Conservation (phyloP, 2,113 vertebrate genomes). For the Gymnobelideus leadbeateri region DNA sequence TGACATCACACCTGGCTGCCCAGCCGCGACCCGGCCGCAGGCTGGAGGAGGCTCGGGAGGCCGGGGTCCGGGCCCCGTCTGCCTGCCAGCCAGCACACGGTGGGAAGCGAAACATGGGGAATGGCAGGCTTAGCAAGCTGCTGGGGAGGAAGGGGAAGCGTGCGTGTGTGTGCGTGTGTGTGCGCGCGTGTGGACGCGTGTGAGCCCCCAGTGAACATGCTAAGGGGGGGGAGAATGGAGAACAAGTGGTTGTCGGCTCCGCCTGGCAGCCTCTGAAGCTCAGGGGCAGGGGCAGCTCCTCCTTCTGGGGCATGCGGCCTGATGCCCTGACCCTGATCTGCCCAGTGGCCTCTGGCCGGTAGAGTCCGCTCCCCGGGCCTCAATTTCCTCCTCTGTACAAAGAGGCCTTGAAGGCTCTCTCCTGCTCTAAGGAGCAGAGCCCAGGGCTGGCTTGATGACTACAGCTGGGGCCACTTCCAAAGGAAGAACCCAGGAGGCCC, state of each 20-base stretch:
- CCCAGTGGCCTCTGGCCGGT: background rate
- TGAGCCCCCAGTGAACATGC: background rate
- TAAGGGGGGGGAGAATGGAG: background rate
- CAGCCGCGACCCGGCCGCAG: too few species aligned
- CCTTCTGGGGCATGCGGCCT: too few species aligned
- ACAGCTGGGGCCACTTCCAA: background rate
- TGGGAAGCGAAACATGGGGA: background rate
- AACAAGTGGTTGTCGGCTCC: too few species aligned
- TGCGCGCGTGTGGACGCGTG: background rate
- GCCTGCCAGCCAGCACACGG: background rate
- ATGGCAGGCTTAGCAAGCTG: background rate
- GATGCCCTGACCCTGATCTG: too few species aligned
- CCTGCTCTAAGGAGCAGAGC: too few species aligned
- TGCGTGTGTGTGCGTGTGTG: background rate
- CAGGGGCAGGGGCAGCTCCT: too few species aligned
- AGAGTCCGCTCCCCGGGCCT: background rate
- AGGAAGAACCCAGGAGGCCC: too few species aligned
- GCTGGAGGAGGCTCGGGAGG: too few species aligned
- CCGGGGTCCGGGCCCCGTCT: too few species aligned
- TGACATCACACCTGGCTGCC: constrained; percentile 83
- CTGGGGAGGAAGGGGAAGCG: background rate
- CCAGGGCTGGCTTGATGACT: too few species aligned
- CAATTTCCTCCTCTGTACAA: background rate
- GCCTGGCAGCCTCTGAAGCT: too few species aligned
- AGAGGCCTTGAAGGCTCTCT: too few species aligned